Conservation (phyloP, 2,797 vertebrate genomes). For the Pipistrellus kuhlii region DNA sequence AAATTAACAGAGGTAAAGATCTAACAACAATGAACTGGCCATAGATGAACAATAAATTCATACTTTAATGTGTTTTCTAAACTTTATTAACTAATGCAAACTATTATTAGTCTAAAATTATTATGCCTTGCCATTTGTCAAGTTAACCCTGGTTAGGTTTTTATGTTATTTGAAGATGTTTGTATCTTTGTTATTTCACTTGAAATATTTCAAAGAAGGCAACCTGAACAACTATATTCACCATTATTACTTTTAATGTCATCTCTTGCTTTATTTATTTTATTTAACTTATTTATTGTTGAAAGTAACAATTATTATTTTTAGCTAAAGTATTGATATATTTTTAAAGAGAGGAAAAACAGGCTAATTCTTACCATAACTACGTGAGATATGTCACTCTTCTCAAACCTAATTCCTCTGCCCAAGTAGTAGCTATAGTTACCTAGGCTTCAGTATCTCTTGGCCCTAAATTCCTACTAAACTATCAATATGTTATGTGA, state of each 20-base stretch:
- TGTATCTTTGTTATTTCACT: neutral
- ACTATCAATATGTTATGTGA: neutral
- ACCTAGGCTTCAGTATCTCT: neutral
- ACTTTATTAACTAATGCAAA: neutral
- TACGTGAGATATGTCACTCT: neutral
- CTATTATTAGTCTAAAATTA: constrained; percentile 42
- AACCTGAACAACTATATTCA: neutral
- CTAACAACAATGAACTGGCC: constrained; percentile 4
- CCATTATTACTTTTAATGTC: neutral
- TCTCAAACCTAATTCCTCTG: constrained; percentile 26
- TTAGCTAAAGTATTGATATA: neutral
- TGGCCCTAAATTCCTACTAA: constrained; percentile 10
- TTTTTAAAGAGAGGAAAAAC: neutral
- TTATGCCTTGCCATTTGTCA: neutral
- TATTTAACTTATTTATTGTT: too few relatives aligned
- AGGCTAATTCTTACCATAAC: neutral
- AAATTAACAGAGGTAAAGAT: neutral
- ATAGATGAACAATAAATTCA: constrained; percentile 11
- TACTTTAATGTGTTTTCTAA: neutral
- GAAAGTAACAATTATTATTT: neutral
- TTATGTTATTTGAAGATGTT: neutral
- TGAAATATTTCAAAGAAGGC: neutral
- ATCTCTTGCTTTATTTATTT: too few relatives aligned
- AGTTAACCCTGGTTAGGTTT: neutral
- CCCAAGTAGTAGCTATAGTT: neutral